phyloP scores from a whole-genome alignment of 2,888 invertebrate genomes.

The Erpobdella octoculata region DNA sequence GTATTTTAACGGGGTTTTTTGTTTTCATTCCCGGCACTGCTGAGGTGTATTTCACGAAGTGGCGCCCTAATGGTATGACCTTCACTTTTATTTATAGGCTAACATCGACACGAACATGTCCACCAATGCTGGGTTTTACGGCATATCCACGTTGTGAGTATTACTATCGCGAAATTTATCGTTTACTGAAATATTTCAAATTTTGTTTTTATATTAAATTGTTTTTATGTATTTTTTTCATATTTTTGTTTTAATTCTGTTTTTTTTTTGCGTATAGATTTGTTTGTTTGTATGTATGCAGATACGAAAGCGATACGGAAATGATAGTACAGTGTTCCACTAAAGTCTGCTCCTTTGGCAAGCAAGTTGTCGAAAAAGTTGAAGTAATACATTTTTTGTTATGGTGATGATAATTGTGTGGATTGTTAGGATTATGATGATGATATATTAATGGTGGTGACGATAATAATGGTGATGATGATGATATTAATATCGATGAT shows the following conservation, averaged over 20 bases:
- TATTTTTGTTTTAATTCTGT: not conserved
- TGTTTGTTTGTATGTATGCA: conserved; percentile 52
- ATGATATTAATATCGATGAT: not conserved
- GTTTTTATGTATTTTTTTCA: not conserved
- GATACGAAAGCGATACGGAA: conserved; percentile 95
- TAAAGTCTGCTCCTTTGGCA: conserved; percentile 98
- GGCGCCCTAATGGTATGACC: not conserved
- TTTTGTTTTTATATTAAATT: not conserved
- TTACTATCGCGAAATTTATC: too few species aligned
- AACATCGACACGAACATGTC: conserved; percentile 28
- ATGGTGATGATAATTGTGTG: not conserved
- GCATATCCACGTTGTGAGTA: conserved; percentile 28
- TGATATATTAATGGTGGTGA: too few species aligned
- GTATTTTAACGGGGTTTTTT: not conserved
- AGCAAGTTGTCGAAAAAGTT: conserved; percentile 98
- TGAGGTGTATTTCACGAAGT: too few species aligned
- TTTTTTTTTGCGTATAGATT: not conserved
- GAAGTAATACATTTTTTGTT: conserved; percentile 57
- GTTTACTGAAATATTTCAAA: not conserved
- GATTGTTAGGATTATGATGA: not conserved
- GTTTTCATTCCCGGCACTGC: not conserved
- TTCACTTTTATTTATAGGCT: conserved; percentile 17
- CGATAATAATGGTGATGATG: too few species aligned
- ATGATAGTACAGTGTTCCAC: conserved; percentile 98
- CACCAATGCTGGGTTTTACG: conserved; percentile 26